Conservation (phyloP, 2,888 invertebrate species). For the Cacoxenus indagator region DNA sequence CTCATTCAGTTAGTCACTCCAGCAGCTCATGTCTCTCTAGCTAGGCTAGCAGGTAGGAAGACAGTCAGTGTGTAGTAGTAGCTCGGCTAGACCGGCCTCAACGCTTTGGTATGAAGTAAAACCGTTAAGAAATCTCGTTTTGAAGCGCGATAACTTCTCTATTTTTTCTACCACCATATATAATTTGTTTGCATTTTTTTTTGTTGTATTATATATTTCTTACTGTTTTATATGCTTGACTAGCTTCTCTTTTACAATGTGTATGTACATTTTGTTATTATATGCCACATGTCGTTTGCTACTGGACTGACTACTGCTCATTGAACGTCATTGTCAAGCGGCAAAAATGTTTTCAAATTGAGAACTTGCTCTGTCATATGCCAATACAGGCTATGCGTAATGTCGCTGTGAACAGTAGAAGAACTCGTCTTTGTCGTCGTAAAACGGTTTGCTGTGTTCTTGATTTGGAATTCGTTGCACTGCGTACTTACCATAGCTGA, state of each 20-base stretch:
- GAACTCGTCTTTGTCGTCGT: too few relatives aligned
- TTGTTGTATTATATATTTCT: neutral
- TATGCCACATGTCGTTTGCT: neutral
- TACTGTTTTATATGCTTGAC: neutral
- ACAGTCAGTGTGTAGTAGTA: slow-evolving; percentile 14
- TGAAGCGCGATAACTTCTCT: slow-evolving; percentile 47
- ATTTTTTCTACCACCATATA: slow-evolving; percentile 25
- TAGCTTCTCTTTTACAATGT: neutral
- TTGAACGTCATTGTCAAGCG: neutral
- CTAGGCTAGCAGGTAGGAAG: slow-evolving; percentile 12
- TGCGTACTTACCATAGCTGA: too few relatives aligned
- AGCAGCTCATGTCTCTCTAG: neutral
- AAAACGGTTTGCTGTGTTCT: too few relatives aligned
- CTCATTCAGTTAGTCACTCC: neutral
- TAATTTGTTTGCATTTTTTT: slow-evolving; percentile 10
- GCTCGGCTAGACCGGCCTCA: neutral
- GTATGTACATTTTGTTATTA: neutral
- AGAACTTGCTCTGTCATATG: neutral
- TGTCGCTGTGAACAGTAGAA: neutral
- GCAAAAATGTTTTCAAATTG: slow-evolving; percentile 1
- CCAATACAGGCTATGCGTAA: neutral
- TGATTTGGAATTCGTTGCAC: too few relatives aligned
- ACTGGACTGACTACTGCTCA: too few relatives aligned
- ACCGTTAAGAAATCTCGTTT: slow-evolving; percentile 66
- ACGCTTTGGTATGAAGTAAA: slow-evolving; percentile 52